phyloP scores from a whole-genome alignment of 2,888 invertebrate species.

The Laothoe populi region DNA sequence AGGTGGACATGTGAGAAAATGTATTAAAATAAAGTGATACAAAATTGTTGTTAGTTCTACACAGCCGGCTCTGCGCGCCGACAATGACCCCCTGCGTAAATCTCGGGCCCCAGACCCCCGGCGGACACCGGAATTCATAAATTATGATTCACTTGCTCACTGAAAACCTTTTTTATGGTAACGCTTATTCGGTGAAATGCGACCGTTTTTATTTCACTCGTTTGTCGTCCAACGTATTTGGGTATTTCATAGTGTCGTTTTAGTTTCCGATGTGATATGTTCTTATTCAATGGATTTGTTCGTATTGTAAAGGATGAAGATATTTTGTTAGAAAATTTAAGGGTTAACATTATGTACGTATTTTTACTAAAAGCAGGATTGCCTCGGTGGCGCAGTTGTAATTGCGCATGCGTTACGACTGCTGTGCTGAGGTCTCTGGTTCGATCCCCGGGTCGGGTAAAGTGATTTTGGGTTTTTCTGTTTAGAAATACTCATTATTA shows the following conservation, averaged over 20 bases:
- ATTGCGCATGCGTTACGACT: too few species aligned
- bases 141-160: constrained; percentile 85
- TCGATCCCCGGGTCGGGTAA: too few species aligned
- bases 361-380: background rate
- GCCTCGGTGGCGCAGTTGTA: too few species aligned
- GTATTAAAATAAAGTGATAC: too few species aligned
- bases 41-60: constrained; percentile 47
- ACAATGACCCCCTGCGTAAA: constrained; percentile 83
- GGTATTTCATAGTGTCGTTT: constrained; percentile 44
- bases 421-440: too few species aligned
- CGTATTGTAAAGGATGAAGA: background rate
- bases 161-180: constrained; percentile 84
- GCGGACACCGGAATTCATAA: constrained; percentile 83
- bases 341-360: background rate
- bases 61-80: constrained; percentile 56
- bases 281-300: background rate
- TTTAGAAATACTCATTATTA: too few species aligned
- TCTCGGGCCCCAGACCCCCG: constrained; percentile 60
- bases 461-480: too few species aligned
- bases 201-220: constrained; percentile 77
- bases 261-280: background rate
- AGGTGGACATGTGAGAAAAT: background rate
- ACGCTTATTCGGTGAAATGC: constrained; percentile 80
- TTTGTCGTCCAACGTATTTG: constrained; percentile 61
- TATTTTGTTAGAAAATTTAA: background rate